phyloP scores from a whole-genome alignment of 2,888 invertebrate species.

The Dorcus hopei region DNA sequence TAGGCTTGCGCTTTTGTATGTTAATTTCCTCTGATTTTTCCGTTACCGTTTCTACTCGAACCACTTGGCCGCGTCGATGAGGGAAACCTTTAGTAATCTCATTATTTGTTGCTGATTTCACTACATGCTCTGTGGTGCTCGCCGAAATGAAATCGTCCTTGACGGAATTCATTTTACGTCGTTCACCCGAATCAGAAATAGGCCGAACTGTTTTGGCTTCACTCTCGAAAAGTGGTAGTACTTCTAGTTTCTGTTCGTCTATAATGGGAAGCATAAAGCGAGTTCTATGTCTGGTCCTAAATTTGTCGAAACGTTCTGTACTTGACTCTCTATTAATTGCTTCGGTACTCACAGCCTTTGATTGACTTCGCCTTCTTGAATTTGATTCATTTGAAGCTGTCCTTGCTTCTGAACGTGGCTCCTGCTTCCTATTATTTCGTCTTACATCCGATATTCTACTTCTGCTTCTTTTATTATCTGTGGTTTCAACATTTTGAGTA shows the following conservation, averaged over 20 bases:
- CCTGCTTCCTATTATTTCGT: too few species aligned
- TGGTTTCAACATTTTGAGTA: constrained; percentile 6
- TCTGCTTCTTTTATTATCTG: background rate
- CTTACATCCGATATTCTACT: too few species aligned
- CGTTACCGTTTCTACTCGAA: constrained; percentile 30
- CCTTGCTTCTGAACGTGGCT: background rate
- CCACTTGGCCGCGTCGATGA: constrained; percentile 6
- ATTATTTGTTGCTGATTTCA: constrained; percentile 29
- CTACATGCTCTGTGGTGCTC: constrained; percentile 35
- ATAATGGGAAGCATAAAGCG: constrained; percentile 35
- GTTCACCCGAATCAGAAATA: constrained; percentile 3
- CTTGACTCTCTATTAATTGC: background rate
- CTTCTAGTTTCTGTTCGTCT: constrained; percentile 44
- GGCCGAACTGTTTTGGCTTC: constrained; percentile 39
- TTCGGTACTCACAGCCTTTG: background rate
- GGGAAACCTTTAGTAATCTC: constrained; percentile 12
- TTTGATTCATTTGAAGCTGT: too few species aligned
- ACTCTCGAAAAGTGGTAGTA: constrained; percentile 44
- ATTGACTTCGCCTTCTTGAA: background rate
- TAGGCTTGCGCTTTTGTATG: constrained; percentile 9
- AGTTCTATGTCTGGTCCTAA: constrained; percentile 23
- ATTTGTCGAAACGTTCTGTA: background rate
- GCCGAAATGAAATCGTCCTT: constrained; percentile 29
- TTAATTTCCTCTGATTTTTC: constrained; percentile 17
- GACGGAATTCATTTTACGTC: constrained; percentile 1